Base-by-base conservation (phyloP, 2,888 invertebrate species). In the Papilio demoleus region DNA sequence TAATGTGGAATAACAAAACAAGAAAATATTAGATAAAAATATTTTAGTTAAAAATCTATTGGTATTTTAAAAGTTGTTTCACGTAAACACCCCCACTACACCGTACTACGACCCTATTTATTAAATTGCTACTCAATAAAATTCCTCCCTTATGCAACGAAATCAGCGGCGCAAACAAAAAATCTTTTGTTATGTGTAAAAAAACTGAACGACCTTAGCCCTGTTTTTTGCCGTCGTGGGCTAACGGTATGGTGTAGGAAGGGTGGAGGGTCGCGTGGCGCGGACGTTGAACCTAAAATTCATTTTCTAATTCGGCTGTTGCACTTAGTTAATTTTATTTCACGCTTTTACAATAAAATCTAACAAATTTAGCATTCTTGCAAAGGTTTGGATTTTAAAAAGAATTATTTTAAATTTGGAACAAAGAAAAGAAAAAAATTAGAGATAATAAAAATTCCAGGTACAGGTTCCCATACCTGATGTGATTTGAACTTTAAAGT, bases 201-300 rank as follows among this genome's bases (percentile, higher is more conserved):
- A 75, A 76, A 79, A 78, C 79, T 76, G 72, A 80, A 81, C 84
- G 88, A 86, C 88, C 88, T 88, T 88, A 88, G 85, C 87, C 74
- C 75, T 61, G 65, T 71, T 65, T 75, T 76, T 77, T 78, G 70
- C 80, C 77, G 78, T 77, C 74, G 73, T 72, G 70, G 68, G 68
- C 67, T 78, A 87, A 81, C 78, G 80, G 79, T 76, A 76, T 76
- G 76, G 73, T 77, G 59, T 74, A 67, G 74, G 76, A 80, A 82
- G 84, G 87, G 80, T 70, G 66, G 70, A 45, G 64, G 73, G 87
- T 82, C 88, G 88, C 87, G 89, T 88, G 90, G 87, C 87, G 76
- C 69, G 91, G 86, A 76, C 90, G 76, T 86, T 91, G 90, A 90
- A 88, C 90, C 75, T 77, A 71, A 70, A 67, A 66, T 70, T 68